phyloP scores from a whole-genome alignment of 1,140 invertebrate genomes.

The Neoseiulus cucumeris region DNA sequence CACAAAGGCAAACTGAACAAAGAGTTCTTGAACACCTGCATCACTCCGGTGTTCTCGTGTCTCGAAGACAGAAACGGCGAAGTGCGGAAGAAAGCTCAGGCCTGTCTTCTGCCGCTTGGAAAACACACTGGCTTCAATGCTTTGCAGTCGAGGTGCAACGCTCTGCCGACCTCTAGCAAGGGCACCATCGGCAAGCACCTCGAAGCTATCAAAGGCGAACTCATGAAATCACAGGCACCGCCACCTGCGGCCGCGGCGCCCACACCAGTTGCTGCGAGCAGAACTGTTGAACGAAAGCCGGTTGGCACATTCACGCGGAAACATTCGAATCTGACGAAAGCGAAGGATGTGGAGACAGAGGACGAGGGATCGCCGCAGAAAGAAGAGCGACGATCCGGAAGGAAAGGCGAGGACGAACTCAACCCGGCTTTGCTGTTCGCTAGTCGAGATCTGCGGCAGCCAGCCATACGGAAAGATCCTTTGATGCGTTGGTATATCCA shows the following conservation, averaged over 20 bases:
- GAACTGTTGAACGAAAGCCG: too few relatives aligned
- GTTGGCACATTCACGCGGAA: neutral
- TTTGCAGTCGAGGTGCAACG: neutral
- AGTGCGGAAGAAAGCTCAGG: slow-evolving; percentile 67
- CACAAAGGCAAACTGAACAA: slow-evolving; percentile 36
- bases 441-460: neutral
- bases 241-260: neutral
- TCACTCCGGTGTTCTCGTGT: slow-evolving; percentile 57
- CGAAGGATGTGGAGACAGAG: neutral
- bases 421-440: neutral
- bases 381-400: neutral
- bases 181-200: neutral
- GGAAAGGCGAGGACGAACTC: neutral
- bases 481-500: slow-evolving; percentile 8
- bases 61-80: slow-evolving; percentile 76
- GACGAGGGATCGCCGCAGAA: neutral
- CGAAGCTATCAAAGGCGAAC: neutral
- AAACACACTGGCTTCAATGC: slow-evolving; percentile 55
- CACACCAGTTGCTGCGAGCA: neutral
- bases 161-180: neutral
- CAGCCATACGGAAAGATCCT: neutral
- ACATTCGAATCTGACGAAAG: slow-evolving; percentile 2
- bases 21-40: slow-evolving; percentile 38
- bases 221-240: neutral
- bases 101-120: slow-evolving; percentile 76